phyloP scores from a whole-genome alignment of 2,888 invertebrate genomes.

The Hypolimnas misippus region DNA sequence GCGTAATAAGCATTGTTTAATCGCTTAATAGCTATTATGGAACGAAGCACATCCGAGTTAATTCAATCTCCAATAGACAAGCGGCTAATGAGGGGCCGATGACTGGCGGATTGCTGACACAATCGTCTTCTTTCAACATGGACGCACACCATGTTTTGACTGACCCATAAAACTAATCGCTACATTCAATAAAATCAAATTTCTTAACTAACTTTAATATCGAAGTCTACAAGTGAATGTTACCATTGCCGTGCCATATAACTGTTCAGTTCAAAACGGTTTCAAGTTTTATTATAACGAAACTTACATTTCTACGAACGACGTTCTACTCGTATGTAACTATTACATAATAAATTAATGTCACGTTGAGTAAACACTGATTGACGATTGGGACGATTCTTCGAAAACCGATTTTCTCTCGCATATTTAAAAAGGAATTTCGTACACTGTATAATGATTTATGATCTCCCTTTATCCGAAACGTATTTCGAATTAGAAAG shows the following conservation, averaged over 20 bases:
- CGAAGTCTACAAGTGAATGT: constrained; percentile 13
- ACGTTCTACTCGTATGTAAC: background rate
- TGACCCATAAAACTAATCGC: constrained; percentile 54
- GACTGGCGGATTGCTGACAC: constrained; percentile 69
- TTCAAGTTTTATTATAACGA: background rate
- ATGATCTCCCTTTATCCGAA: constrained; percentile 80
- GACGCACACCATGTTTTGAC: constrained; percentile 59
- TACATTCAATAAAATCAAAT: constrained; percentile 50
- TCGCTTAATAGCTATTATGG: constrained; percentile 63
- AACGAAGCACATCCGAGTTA: constrained; percentile 67
- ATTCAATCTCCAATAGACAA: constrained; percentile 74
- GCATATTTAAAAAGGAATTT: constrained; percentile 71
- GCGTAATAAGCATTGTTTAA: constrained; percentile 61
- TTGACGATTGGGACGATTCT: constrained; percentile 71
- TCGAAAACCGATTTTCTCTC: constrained; percentile 72
- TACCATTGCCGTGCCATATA: background rate
- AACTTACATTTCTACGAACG: background rate
- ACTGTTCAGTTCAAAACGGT: background rate
- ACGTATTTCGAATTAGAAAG: constrained; percentile 84
- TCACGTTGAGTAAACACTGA: constrained; percentile 47
- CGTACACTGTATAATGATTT: constrained; percentile 76
- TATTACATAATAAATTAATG: constrained; percentile 10
- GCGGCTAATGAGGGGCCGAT: constrained; percentile 74
- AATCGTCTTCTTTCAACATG: constrained; percentile 50
- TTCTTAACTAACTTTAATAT: constrained; percentile 25